A percentile compares a stretch with the other conserved stretches of the same genome.
Conservation (phyloP, 2,113 vertebrate genomes). For the Antidorcas marsupialis region DNA sequence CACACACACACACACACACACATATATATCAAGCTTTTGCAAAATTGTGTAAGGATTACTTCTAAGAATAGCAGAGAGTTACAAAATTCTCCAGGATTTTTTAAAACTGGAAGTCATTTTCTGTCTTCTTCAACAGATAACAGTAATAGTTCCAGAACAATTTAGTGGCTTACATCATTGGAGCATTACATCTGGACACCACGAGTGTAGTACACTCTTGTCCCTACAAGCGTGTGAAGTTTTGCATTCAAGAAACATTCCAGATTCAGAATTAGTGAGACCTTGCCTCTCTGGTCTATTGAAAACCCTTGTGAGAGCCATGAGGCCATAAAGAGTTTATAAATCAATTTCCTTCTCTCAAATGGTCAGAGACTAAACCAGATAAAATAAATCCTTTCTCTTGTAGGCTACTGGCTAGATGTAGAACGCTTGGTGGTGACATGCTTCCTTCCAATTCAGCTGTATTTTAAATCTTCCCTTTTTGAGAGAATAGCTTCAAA, state of each 20-base stretch:
- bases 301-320: not conserved
- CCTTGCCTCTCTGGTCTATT: not conserved
- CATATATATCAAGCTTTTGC: not conserved
- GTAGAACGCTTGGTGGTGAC: not conserved
- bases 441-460: not conserved
- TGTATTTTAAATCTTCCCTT: not conserved
- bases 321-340: not conserved
- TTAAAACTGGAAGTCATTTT: constrained; percentile 29
- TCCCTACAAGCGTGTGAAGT: not conserved
- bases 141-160: not conserved
- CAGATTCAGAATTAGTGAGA: not conserved
- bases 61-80: not conserved
- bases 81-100: not conserved
- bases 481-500: not conserved
- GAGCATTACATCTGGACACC: constrained; percentile 32
- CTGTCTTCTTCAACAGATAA: constrained; percentile 23
- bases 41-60: not conserved
- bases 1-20: too few relatives aligned
- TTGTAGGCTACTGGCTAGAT: not conserved
- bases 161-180: not conserved
- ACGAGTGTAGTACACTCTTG: not conserved
- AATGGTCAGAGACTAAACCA: not conserved
- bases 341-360: not conserved
- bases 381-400: not conserved
- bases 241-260: not conserved